A percentile compares a stretch with the other conserved stretches of the same genome.
Evolutionary conservation across 2,113 vertebrate species (phyloP).

Genomic region (Sisor rabdophorus): DNA sequence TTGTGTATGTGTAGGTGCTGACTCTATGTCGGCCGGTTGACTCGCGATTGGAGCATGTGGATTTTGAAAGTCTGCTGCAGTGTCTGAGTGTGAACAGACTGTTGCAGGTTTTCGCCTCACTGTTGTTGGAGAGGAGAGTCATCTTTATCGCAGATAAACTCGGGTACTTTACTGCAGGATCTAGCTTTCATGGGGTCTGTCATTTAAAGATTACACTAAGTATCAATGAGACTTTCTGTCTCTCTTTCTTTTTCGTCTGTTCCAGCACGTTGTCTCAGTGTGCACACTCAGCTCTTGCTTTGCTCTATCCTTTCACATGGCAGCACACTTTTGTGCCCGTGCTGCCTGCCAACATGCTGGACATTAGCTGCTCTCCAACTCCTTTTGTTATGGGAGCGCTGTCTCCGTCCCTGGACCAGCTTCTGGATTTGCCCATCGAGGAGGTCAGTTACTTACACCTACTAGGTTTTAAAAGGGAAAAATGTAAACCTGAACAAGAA

Average conservation of each 20-base stretch:
- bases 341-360: conserved; percentile 89
- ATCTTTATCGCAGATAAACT: conserved; percentile 94
- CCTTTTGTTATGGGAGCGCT: conserved; percentile 93
- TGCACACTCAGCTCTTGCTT: conserved; percentile 86
- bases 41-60: conserved; percentile 91
- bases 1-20: conserved; percentile 72
- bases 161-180: conserved; percentile 65
- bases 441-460: conserved; percentile 73
- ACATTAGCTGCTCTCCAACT: conserved; percentile 95
- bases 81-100: conserved; percentile 80
- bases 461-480: neutral
- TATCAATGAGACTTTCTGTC: neutral
- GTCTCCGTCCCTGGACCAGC: conserved; percentile 81
- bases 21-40: conserved; percentile 88
- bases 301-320: conserved; percentile 96
- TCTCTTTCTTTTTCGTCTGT: neutral
- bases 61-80: conserved; percentile 87
- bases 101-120: conserved; percentile 86
- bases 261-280: conserved; percentile 88
- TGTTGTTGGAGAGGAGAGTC: conserved; percentile 91
- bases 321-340: conserved; percentile 97
- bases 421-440: conserved; percentile 90
- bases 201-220: neutral
- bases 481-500: neutral
- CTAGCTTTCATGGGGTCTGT: neutral